phyloP scores from a whole-genome alignment of 1,140 invertebrate genomes.

The Chironomus tepperi region DNA sequence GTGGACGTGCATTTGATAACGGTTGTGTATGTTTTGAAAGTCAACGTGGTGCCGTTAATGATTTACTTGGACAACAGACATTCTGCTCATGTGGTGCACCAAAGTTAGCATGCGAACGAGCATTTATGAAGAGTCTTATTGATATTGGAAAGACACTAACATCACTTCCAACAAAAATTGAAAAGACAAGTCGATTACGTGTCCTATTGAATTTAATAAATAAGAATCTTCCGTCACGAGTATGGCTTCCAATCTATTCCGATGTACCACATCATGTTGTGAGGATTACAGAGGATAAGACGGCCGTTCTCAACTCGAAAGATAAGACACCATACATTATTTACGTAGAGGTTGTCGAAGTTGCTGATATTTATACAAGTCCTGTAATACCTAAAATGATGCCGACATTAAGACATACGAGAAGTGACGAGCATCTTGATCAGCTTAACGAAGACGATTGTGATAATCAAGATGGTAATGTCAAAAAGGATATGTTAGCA shows the following conservation, averaged over 20 bases:
- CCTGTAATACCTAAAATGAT: conserved; percentile 72
- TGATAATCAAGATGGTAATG: conserved; percentile 40
- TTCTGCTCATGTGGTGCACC: conserved; percentile 71
- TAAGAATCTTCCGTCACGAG: conserved; percentile 91
- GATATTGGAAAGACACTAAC: conserved; percentile 85
- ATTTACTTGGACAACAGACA: conserved; percentile 59
- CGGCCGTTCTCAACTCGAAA: conserved; percentile 97
- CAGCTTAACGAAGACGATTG: conserved; percentile 40
- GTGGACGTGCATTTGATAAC: conserved; percentile 92
- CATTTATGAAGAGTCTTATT: conserved; percentile 80
- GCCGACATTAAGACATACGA: conserved; percentile 75
- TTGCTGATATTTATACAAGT: conserved; percentile 74
- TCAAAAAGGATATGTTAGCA: too few relatives aligned
- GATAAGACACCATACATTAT: conserved; percentile 98
- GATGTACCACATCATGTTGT: conserved; percentile 87
- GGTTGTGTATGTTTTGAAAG: conserved; percentile 74
- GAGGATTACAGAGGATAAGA: conserved; percentile 78
- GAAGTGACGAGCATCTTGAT: conserved; percentile 72
- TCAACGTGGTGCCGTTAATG: conserved; percentile 58
- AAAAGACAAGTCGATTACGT: conserved; percentile 79
- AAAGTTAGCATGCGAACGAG: conserved; percentile 71
- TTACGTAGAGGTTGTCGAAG: conserved; percentile 93
- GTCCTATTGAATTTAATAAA: conserved; percentile 90
- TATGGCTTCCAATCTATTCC: conserved; percentile 93
- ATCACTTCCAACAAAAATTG: conserved; percentile 86